A percentile compares a stretch with the other conserved stretches of the same genome.
These are phyloP conservation scores for Lipotes vexillifer DNA, from an alignment of 2,113 vertebrate species.

Conservation along the genomic window DNA sequence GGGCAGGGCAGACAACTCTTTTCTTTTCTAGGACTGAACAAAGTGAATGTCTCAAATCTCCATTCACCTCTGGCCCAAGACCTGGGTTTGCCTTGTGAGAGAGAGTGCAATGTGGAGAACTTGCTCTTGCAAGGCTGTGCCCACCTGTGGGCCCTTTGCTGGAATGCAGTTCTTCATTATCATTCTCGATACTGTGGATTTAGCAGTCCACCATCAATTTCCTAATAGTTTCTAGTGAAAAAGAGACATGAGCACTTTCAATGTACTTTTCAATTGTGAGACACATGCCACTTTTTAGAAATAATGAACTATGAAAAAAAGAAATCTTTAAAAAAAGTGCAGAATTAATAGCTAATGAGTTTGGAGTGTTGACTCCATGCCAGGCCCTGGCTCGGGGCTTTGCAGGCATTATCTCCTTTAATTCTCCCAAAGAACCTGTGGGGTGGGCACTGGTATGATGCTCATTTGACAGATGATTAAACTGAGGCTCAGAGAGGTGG, in stretches of 20 bases:
- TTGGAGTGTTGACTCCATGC: neutral
- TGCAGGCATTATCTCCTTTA: neutral
- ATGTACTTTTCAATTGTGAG: neutral
- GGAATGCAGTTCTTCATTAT: neutral
- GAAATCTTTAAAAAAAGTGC: neutral
- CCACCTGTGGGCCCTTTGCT: neutral
- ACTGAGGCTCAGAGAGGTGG: neutral
- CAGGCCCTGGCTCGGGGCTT: neutral
- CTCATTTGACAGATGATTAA: neutral
- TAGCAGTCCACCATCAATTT: neutral
- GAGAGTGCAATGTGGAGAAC: too few species aligned
- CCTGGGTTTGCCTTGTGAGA: neutral
- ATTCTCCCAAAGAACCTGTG: neutral
- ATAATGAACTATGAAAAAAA: neutral
- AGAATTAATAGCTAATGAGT: neutral
- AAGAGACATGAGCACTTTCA: neutral
- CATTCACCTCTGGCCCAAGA: rapidly evolving
- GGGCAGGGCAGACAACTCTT: neutral
- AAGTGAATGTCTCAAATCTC: too few species aligned
- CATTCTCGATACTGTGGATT: neutral
- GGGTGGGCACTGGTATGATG: neutral
- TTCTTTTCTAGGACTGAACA: neutral
- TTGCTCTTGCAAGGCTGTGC: neutral
- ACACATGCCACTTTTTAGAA: neutral
- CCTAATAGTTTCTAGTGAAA: neutral